Conservation (phyloP, 2,888 invertebrate genomes). For the Tineola bisselliella region DNA sequence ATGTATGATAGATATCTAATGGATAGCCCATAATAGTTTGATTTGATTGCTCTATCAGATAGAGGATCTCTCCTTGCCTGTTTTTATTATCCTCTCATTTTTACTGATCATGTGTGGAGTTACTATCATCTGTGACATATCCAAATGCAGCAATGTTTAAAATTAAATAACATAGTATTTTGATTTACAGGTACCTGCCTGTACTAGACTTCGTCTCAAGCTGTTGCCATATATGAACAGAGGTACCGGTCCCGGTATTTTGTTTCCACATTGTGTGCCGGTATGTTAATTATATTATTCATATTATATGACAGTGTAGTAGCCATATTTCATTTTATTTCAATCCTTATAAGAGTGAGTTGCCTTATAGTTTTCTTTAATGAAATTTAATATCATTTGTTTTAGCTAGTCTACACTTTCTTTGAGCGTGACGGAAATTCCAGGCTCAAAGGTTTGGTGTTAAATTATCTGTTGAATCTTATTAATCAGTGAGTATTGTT, state of each 20-base stretch:
- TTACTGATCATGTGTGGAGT: too few relatives aligned
- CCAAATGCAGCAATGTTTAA: too few relatives aligned
- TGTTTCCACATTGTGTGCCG: slow-evolving; percentile 84
- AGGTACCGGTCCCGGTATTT: slow-evolving; percentile 74
- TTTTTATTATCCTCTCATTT: too few relatives aligned
- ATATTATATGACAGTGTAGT: too few relatives aligned
- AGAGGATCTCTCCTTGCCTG: too few relatives aligned
- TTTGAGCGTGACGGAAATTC: slow-evolving; percentile 86
- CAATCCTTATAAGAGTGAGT: too few relatives aligned
- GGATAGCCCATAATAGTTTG: too few relatives aligned
- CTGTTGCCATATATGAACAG: slow-evolving; percentile 83
- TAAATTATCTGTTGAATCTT: slow-evolving; percentile 84
- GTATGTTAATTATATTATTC: slow-evolving; percentile 39
- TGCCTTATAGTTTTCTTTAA: too few relatives aligned
- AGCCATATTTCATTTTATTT: too few relatives aligned
- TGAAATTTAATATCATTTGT: neutral
- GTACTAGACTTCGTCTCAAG: slow-evolving; percentile 85
- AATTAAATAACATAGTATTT: neutral
- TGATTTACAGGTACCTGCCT: slow-evolving; percentile 71
- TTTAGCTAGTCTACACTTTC: slow-evolving; percentile 45
- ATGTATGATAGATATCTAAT: too few relatives aligned
- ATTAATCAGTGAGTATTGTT: slow-evolving; percentile 75
- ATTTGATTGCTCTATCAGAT: too few relatives aligned
- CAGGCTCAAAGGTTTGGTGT: slow-evolving; percentile 80
- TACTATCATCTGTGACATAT: too few relatives aligned